A percentile compares a stretch with the other conserved stretches of the same genome.
Evolutionary conservation across 2,888 invertebrate genomes (phyloP).

Genomic region (Drosophila robusta): DNA sequence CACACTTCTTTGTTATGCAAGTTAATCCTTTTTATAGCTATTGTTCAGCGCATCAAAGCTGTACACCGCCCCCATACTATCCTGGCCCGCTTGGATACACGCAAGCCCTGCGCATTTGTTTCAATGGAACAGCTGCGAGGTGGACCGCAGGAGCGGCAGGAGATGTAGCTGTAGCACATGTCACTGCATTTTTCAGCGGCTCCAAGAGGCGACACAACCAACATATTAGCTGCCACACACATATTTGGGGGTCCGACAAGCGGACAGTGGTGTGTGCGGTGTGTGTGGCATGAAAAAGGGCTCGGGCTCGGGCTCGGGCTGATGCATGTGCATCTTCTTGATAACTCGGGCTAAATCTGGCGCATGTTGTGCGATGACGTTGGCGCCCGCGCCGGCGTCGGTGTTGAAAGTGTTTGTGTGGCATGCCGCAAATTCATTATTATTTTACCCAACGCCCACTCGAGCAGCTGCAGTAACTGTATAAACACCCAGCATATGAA

Average conservation of each 20-base stretch:
- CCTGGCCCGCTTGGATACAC: conserved; percentile 24
- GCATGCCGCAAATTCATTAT: conserved; percentile 80
- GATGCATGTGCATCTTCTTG: conserved; percentile 76
- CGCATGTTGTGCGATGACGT: conserved; percentile 64
- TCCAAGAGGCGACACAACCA: conserved; percentile 71
- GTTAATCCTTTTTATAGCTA: conserved; percentile 79
- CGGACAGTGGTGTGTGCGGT: conserved; percentile 14
- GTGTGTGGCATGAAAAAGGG: conserved; percentile 16
- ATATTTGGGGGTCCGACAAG: conserved; percentile 20
- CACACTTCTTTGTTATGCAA: conserved; percentile 75
- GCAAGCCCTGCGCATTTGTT: conserved; percentile 71
- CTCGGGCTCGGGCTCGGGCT: conserved; percentile 13
- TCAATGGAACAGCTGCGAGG: conserved; percentile 43
- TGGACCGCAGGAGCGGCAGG: conserved; percentile 1
- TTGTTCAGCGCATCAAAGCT: conserved; percentile 77
- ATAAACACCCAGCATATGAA: conserved; percentile 54
- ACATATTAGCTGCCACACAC: conserved; percentile 77
- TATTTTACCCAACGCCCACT: conserved; percentile 61
- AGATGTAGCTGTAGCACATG: conserved; percentile 71
- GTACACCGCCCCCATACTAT: conserved; percentile 29
- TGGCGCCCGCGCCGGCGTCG: conserved; percentile 43
- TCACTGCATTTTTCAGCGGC: conserved; percentile 79
- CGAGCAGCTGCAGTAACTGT: conserved; percentile 32
- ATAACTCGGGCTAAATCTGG: conserved; percentile 71
- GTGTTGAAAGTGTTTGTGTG: conserved; percentile 70